Base-by-base conservation (phyloP, 2,113 vertebrate species). In the Thinocorus orbignyianus region DNA sequence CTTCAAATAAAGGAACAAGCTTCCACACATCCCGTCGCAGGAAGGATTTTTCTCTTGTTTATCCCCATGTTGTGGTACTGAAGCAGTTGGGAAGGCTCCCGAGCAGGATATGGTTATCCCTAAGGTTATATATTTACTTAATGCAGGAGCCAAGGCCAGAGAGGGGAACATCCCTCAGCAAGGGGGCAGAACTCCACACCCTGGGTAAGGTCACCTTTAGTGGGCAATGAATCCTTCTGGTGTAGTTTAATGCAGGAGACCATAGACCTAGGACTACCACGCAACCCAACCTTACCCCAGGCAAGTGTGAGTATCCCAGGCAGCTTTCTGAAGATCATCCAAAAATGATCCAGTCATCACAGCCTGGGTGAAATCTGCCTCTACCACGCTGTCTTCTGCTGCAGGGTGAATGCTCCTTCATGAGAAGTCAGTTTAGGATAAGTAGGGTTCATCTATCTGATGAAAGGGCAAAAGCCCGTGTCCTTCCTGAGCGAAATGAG, bases 391-490 rank as follows among this genome's bases (percentile, higher is more conserved):
- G 17, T 61, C 48, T 30, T 62, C 60, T 60, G 31, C 26, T 51
- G n/a, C 82, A 60, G 35, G 35, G 7, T 65, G 55, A 65, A 42
- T 49, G 39, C 28, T 44, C 17, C 44, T 8, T 64, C 35, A 15
- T 17, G 33, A 81, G 69, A 77, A 68, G 42, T 24, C 52, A 42
- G 0, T 69, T 83, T 26, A 46, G 37, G 9, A 2, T 41, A 37
- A 18, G 16, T 31, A 60, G 23, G 51, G 31, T n/a, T 64, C 26
- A 11, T 48, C 65, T 35, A 1, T 2, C 37, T 41, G n/a, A 3
- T 1, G 8, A 58, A 83, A 52, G 8, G 28, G 5, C 24, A 37
- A 54, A 92, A 35, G 2, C n/a, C 48, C 0, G 0, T 68, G 33
- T 48, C 48, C 35, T n/a, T 19, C 2, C 4, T 2, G 49, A 23